Evolutionary conservation across 2,797 vertebrate species (phyloP), one percentile per base, ranked within the genome.

Genomic region (Borostomias antarcticus): DNA sequence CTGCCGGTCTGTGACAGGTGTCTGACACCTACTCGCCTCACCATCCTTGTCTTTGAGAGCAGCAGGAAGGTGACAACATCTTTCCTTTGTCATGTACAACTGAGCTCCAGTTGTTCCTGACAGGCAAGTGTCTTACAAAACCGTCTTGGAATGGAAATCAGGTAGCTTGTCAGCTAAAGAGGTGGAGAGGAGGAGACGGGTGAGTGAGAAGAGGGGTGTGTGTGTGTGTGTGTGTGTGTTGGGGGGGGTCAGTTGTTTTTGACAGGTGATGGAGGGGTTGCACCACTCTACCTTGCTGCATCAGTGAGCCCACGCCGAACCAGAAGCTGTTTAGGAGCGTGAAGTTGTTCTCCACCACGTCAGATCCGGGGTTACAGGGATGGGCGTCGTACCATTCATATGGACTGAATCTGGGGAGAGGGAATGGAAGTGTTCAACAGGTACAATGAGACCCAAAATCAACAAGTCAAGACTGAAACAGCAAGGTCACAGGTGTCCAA

Each of bases 351-450:
- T 99, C 97, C 72, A 98, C 96, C 3, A 98, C 91, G 43, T 98
- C 97, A 0, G 98, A 99, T 37, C 96, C 96, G 0, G 97, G 96
- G 82, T 98, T 99, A 81, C 97, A 99, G 9, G 97, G 97, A 15
- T 99, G 97, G 15, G 97, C 96, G 0, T 99, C 97, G 0, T 99
- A 98, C 98, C 98, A 99, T 79, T 99, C 98, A 0, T 99, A 99
- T 0, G 98, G 98, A 82, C 98, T 99, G 89, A 99, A 99, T 89
- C 98, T 99, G 77, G 0, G 0, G 59, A 51, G n/a, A 74, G 45
- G 64, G 8, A 50, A 62, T 11, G 19, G 2, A 13, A 17, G 21
- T 19, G 17, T 13, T 15, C 25, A 7, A 48, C 33, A 58, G 10
- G 17, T 2, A 30, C n/a, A n/a, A 23, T 37, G 57, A n/a, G n/a